Percentiles rank a stretch among this genome's conserved stretches.
Evolutionary conservation across 2,888 invertebrate genomes (phyloP).

Genomic region (Oxyscelio sp.): DNA sequence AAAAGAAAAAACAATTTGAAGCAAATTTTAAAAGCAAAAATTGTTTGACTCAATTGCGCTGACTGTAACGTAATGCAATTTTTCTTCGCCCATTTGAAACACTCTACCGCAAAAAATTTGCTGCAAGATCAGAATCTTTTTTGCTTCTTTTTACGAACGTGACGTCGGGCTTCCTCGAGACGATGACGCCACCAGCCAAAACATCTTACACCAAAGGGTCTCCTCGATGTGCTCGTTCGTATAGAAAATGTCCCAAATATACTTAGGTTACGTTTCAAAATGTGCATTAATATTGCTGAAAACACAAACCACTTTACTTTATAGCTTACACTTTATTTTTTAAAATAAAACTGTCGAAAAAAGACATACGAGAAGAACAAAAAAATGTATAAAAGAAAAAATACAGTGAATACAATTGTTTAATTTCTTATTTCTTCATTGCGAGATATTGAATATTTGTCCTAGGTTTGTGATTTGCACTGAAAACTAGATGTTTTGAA

Average conservation of each 20-base stretch:
- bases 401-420: too few relatives aligned
- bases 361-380: too few relatives aligned
- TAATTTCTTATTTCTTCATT: too few relatives aligned
- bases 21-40: background rate
- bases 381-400: too few relatives aligned
- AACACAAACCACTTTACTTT: background rate
- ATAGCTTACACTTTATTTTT: background rate
- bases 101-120: slow-evolving; percentile 11
- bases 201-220: slow-evolving; percentile 70
- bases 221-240: slow-evolving; percentile 29
- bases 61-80: slow-evolving; percentile 10
- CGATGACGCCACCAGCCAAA: slow-evolving; percentile 80
- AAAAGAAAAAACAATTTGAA: slow-evolving; percentile 1
- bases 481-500: too few relatives aligned
- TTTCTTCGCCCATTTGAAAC: slow-evolving; percentile 9
- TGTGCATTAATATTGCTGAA: slow-evolving; percentile 2
- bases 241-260: slow-evolving; percentile 25
- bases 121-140: slow-evolving; percentile 26
- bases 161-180: slow-evolving; percentile 73
- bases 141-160: slow-evolving; percentile 70
- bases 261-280: slow-evolving; percentile 27
- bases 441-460: too few relatives aligned
- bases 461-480: too few relatives aligned
- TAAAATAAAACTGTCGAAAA: too few relatives aligned
- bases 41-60: background rate